Percentiles rank a stretch among this genome's conserved stretches.
Evolutionary conservation across 2,888 invertebrate species (phyloP).

Genomic region (Diaprepes abbreviatus): DNA sequence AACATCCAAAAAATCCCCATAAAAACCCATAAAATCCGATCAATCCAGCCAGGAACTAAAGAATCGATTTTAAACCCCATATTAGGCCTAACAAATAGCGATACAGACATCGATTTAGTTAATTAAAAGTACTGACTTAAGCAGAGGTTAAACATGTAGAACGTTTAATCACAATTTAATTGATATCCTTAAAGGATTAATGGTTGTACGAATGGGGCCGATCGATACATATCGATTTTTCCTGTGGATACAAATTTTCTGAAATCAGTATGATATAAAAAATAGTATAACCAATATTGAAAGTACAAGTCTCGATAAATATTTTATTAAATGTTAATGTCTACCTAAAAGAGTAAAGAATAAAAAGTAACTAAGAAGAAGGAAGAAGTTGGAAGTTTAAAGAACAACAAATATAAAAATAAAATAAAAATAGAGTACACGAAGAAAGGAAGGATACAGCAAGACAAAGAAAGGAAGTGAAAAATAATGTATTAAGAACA

Average conservation of each 20-base stretch:
- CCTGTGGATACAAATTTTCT: neutral
- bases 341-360: no score
- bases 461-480: no score
- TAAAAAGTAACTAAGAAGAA: no score
- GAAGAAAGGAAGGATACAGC: no score
- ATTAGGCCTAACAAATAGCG: conserved; percentile 42
- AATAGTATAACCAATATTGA: no score
- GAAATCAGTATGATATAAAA: no score
- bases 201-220: neutral
- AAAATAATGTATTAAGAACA: no score
- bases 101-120: conserved; percentile 36
- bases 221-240: conserved; percentile 9
- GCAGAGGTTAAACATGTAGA: conserved; percentile 41
- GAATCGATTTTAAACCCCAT: conserved; percentile 40
- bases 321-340: no score
- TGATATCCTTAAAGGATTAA: conserved; percentile 38
- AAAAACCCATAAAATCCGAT: conserved; percentile 39
- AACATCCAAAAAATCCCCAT: conserved; percentile 45
- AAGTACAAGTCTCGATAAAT: no score
- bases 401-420: no score
- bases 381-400: no score
- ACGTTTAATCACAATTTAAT: conserved; percentile 43
- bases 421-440: no score
- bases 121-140: conserved; percentile 42
- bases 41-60: conserved; percentile 39